These are phyloP conservation scores for Umimayanthus chanpuru DNA, from an alignment of 92 coral and sea anemone genomes.

Conservation along the genomic window DNA sequence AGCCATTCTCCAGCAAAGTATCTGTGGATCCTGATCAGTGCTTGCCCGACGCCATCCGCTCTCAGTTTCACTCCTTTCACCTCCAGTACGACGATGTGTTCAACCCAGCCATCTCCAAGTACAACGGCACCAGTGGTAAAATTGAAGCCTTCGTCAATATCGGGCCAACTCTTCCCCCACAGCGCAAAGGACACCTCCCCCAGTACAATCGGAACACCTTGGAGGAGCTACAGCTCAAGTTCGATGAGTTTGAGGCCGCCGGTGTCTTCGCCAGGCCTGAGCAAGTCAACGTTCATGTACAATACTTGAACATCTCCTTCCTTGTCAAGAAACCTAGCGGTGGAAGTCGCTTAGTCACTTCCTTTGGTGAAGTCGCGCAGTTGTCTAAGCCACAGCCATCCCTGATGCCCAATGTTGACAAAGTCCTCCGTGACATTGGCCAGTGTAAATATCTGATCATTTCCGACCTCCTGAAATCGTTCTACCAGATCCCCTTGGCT, in stretches of 20 bases:
- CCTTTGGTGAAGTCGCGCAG: constrained; percentile 58
- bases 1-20: constrained; percentile 2
- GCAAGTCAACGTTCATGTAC: constrained; percentile 49
- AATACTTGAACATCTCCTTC: constrained; percentile 49
- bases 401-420: constrained; percentile 49
- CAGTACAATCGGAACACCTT: constrained; percentile 53
- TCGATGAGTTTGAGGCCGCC: constrained; percentile 50
- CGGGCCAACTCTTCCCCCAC: constrained; percentile 59
- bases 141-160: constrained; percentile 47
- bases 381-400: constrained; percentile 46
- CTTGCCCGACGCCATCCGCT: constrained; percentile 47
- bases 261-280: constrained; percentile 62
- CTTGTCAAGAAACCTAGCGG: too few species aligned
- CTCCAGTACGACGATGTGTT: constrained; percentile 54
- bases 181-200: constrained; percentile 53
- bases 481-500: too few species aligned
- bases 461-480: constrained; percentile 56
- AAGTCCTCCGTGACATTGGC: constrained; percentile 38
- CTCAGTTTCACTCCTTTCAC: constrained; percentile 49
- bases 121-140: constrained; percentile 60
- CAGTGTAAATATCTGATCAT: constrained; percentile 41
- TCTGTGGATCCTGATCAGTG: constrained; percentile 16
- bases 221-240: constrained; percentile 48
- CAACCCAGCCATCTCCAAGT: constrained; percentile 64
- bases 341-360: constrained; percentile 43